These are phyloP conservation scores for Drosophila mayaguana DNA, from an alignment of 2,888 invertebrate genomes.

Conservation along the genomic window DNA sequence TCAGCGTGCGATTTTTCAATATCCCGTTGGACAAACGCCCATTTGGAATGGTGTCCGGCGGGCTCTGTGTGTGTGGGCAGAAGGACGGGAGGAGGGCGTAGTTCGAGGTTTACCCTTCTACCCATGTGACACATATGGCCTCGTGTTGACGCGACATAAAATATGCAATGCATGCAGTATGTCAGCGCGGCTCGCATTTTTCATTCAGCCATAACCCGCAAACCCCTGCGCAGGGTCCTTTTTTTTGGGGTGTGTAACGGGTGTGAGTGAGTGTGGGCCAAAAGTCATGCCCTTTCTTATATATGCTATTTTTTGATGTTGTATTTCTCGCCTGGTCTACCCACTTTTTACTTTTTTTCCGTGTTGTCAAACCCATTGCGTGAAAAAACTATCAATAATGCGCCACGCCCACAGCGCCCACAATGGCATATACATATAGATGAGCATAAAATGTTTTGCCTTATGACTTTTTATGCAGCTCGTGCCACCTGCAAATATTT, in stretches of 20 bases:
- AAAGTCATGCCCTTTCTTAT: slow-evolving; percentile 61
- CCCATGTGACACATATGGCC: slow-evolving; percentile 74
- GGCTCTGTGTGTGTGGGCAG: background rate
- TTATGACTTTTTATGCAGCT: slow-evolving; percentile 78
- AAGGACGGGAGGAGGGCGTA: background rate
- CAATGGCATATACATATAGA: slow-evolving; percentile 24
- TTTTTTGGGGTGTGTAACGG: background rate
- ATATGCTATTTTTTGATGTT: background rate
- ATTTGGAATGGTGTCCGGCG: slow-evolving; percentile 39
- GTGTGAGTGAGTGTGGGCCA: slow-evolving; percentile 21
- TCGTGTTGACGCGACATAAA: slow-evolving; percentile 79
- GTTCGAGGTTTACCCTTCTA: slow-evolving; percentile 10
- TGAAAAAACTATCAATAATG: slow-evolving; percentile 75
- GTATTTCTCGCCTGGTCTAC: slow-evolving; percentile 3
- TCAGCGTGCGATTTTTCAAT: slow-evolving; percentile 72
- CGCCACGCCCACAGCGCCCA: slow-evolving; percentile 54
- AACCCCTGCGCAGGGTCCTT: slow-evolving; percentile 3
- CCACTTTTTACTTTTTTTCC: background rate
- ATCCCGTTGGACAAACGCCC: slow-evolving; percentile 68
- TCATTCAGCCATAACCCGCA: slow-evolving; percentile 24
- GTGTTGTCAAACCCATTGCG: slow-evolving; percentile 62
- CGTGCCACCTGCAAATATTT: slow-evolving; percentile 71
- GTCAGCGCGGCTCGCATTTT: slow-evolving; percentile 57
- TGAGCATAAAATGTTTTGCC: slow-evolving; percentile 72
- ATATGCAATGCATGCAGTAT: slow-evolving; percentile 81